Conservation (phyloP, 1,140 invertebrate species). For the Brachionus koreanus region DNA sequence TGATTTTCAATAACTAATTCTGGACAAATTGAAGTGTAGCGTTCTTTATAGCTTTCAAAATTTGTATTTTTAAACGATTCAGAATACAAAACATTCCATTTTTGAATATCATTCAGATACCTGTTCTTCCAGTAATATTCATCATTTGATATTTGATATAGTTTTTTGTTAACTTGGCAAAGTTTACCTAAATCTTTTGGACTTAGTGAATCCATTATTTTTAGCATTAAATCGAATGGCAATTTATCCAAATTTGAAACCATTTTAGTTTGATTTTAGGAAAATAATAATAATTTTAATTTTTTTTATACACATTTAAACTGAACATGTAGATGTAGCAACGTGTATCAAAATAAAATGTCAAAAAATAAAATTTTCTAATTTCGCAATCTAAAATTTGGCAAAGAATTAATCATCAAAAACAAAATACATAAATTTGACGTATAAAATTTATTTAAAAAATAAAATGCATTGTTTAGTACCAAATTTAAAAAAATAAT, state of each 20-base stretch:
- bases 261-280: neutral
- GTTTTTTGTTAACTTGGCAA: neutral
- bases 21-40: constrained; percentile 1
- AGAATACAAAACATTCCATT: constrained; percentile 20
- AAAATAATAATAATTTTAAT: neutral
- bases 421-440: no score
- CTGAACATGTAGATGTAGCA: neutral
- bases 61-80: neutral
- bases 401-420: neutral
- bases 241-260: neutral
- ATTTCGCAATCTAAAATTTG: neutral
- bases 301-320: neutral
- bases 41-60: neutral
- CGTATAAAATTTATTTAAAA: no score
- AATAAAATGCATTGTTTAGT: no score
- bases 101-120: neutral
- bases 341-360: neutral
- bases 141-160: constrained; percentile 28
- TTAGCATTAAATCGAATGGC: constrained; percentile 11
- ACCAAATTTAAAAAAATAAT: no score
- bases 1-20: neutral
- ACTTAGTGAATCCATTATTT: neutral
- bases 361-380: neutral
- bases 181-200: constrained; percentile 12
- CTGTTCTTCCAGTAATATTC: constrained; percentile 25